Evolutionary conservation across 1,140 invertebrate genomes (phyloP).

Genomic region (Acyrthosiphon pisum): DNA sequence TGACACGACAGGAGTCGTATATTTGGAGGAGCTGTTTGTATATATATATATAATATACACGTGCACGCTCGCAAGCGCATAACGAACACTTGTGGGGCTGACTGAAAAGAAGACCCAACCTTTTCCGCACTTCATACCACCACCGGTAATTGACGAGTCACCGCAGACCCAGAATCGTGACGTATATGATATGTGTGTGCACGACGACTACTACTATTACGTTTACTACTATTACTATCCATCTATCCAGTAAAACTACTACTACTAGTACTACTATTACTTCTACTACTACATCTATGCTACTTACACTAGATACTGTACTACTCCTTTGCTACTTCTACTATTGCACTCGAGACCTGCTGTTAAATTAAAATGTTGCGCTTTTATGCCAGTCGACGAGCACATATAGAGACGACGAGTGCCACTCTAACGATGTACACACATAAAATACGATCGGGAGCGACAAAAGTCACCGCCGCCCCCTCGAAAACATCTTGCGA

Average conservation of each 20-base stretch:
- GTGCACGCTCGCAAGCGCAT: not conserved
- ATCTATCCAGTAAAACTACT: not conserved
- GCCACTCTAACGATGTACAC: not conserved
- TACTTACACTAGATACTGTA: not conserved
- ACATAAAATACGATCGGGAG: not conserved
- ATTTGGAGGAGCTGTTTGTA: not conserved
- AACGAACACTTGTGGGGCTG: not conserved
- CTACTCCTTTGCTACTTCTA: not conserved
- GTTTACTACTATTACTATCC: not conserved
- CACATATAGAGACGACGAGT: not conserved
- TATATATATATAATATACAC: not conserved
- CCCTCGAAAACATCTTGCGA: not conserved
- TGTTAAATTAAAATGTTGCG: slow-evolving; percentile 29
- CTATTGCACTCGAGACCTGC: not conserved
- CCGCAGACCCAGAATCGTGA: not conserved
- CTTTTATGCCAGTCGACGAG: not conserved
- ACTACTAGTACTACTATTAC: too few relatives aligned
- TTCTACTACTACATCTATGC: too few relatives aligned
- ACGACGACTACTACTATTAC: not conserved
- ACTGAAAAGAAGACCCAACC: not conserved
- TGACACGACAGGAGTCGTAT: not conserved
- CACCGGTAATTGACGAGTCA: not conserved
- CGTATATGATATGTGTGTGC: not conserved
- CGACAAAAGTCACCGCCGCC: not conserved
- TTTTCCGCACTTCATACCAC: not conserved